A percentile compares a stretch with the other conserved stretches of the same genome.
phyloP scores from a whole-genome alignment of 2,888 invertebrate species.

The Deladenus siricidicola region DNA sequence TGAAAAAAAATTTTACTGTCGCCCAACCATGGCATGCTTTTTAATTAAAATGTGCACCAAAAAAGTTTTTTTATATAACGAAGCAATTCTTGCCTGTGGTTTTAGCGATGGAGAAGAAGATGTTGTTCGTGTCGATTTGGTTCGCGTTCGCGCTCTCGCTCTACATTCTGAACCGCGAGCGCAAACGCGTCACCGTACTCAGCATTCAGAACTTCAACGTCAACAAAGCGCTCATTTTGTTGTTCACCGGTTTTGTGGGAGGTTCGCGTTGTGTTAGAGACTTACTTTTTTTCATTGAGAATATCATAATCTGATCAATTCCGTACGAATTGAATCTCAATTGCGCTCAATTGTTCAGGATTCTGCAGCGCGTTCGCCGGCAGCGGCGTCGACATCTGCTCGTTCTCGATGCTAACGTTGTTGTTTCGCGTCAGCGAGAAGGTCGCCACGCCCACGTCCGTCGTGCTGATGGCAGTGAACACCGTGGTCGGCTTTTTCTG shows the following conservation, averaged over 20 bases:
- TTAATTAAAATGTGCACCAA: too few relatives aligned
- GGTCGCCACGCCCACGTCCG: slow-evolving; percentile 47
- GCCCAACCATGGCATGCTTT: not conserved
- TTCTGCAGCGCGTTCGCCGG: slow-evolving; percentile 21
- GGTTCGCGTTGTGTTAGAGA: slow-evolving; percentile 11
- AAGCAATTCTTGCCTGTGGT: too few relatives aligned
- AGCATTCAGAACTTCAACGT: slow-evolving; percentile 18
- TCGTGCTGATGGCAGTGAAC: slow-evolving; percentile 40
- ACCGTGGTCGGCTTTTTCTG: slow-evolving; percentile 38
- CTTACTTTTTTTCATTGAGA: not conserved
- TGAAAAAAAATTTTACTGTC: not conserved
- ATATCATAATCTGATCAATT: not conserved
- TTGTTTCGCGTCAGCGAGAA: slow-evolving; percentile 30
- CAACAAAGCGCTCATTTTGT: slow-evolving; percentile 31
- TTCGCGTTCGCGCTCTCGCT: slow-evolving; percentile 45
- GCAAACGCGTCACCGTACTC: slow-evolving; percentile 31
- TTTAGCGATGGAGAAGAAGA: slow-evolving; percentile 42
- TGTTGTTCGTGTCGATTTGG: slow-evolving; percentile 46
- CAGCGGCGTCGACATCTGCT: slow-evolving; percentile 19
- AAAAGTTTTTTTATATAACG: too few relatives aligned
- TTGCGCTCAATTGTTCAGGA: slow-evolving; percentile 1
- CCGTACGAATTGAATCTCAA: not conserved
- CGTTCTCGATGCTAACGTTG: slow-evolving; percentile 22
- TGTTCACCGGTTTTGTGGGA: slow-evolving; percentile 40
- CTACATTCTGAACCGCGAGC: slow-evolving; percentile 36